phyloP scores from a whole-genome alignment of 2,797 vertebrate genomes.

The Eutrigla gurnardus region DNA sequence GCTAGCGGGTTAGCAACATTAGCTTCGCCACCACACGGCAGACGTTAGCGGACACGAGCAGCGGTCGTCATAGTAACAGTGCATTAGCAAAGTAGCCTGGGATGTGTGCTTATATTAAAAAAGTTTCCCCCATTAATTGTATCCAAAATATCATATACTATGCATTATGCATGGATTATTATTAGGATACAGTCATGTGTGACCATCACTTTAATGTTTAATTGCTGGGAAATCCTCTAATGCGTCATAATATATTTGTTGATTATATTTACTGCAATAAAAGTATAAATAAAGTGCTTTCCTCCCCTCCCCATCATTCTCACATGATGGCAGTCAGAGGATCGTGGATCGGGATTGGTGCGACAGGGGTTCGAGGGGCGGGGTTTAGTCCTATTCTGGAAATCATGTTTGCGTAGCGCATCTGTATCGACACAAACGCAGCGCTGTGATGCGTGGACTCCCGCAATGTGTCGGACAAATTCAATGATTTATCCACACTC shows the following conservation, averaged over 20 bases:
- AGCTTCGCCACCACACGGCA: background rate
- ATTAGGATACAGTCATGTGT: background rate
- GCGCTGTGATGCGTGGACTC: constrained; percentile 22
- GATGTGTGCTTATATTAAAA: no score
- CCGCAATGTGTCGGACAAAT: constrained; percentile 19
- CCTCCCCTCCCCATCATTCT: background rate
- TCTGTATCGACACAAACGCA: constrained; percentile 66
- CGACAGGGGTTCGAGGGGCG: constrained; percentile 64
- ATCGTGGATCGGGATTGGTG: constrained; percentile 11
- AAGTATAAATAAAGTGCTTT: no score
- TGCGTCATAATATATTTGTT: no score
- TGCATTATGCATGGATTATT: background rate
- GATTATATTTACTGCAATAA: no score
- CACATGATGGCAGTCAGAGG: background rate
- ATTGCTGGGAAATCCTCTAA: background rate
- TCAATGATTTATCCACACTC: background rate
- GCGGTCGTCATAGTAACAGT: no score
- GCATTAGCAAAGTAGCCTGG: no score
- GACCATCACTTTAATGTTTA: background rate
- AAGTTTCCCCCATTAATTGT: background rate
- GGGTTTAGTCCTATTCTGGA: constrained; percentile 72
- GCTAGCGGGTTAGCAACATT: background rate
- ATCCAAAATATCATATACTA: background rate
- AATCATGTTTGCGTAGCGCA: constrained; percentile 71
- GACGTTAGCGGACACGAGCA: no score